Conservation (phyloP, 2,888 invertebrate species). For the Ectemnius continuus region DNA sequence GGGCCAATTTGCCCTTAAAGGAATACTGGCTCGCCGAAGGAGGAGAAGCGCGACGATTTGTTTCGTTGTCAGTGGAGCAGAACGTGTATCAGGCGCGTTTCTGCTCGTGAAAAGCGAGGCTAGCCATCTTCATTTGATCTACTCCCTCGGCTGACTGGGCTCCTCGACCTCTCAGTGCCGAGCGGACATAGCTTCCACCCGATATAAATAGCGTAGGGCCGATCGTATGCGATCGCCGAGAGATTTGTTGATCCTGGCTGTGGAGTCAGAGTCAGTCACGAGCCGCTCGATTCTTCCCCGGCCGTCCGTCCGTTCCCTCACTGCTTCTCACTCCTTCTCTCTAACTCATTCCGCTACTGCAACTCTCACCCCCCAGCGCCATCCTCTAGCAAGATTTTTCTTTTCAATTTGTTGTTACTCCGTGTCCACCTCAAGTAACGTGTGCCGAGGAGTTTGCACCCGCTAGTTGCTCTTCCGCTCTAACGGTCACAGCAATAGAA, state of each 20-base stretch:
- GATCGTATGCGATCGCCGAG: slow-evolving; percentile 53
- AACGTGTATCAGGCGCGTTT: slow-evolving; percentile 22
- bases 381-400: too few species aligned
- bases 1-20: too few species aligned
- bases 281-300: slow-evolving; percentile 36
- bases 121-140: slow-evolving; percentile 60
- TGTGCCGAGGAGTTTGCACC: slow-evolving; percentile 16
- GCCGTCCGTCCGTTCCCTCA: neutral
- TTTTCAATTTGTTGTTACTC: slow-evolving; percentile 17
- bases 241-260: slow-evolving; percentile 62
- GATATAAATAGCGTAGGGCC: slow-evolving; percentile 54
- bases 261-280: slow-evolving; percentile 30
- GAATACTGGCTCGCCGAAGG: too few species aligned
- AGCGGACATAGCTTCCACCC: neutral
- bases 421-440: slow-evolving; percentile 23
- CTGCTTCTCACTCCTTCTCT: neutral
- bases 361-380: too few species aligned
- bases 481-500: too few species aligned
- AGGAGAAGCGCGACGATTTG: too few species aligned
- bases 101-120: slow-evolving; percentile 34
- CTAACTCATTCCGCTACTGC: neutral
- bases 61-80: neutral
- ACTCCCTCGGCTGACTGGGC: slow-evolving; percentile 43
- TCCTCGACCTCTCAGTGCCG: too few species aligned
- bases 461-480: too few species aligned